Evolutionary conservation across 2,888 invertebrate species (phyloP).

Genomic region (Apoda limacodes): DNA sequence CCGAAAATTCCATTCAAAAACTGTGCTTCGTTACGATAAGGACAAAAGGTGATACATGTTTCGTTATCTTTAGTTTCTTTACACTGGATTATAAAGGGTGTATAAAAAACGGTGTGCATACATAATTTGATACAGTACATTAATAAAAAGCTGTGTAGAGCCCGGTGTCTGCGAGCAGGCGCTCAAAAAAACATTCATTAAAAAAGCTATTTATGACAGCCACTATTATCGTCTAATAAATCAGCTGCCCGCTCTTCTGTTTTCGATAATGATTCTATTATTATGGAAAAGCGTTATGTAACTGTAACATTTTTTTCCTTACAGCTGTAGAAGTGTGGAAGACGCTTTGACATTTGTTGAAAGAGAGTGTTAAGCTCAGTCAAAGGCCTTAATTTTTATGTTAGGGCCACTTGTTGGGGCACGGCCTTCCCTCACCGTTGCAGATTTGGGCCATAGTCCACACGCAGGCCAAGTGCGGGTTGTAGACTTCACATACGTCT

Average conservation of each 20-base stretch:
- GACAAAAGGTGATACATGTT: slow-evolving; percentile 40
- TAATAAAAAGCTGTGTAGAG: slow-evolving; percentile 41
- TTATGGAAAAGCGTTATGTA: slow-evolving; percentile 70
- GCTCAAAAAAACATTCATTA: slow-evolving; percentile 53
- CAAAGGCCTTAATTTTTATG: too few species aligned
- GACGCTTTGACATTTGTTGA: too few species aligned
- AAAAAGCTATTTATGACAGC: slow-evolving; percentile 69
- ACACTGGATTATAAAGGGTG: slow-evolving; percentile 13
- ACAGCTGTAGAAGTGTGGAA: slow-evolving; percentile 30
- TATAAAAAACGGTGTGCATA: slow-evolving; percentile 41
- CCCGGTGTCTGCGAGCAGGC: slow-evolving; percentile 40
- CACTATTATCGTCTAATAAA: slow-evolving; percentile 68
- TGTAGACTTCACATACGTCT: too few species aligned
- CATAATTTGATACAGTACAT: slow-evolving; percentile 44
- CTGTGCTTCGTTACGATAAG: too few species aligned
- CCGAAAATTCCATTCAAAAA: too few species aligned
- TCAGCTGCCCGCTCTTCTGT: slow-evolving; percentile 71
- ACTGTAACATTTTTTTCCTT: slow-evolving; percentile 61
- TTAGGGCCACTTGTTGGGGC: too few species aligned
- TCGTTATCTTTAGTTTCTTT: too few species aligned
- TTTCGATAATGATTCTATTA: slow-evolving; percentile 71
- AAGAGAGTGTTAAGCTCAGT: too few species aligned
- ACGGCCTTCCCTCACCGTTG: too few species aligned
- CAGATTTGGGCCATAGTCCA: too few species aligned
- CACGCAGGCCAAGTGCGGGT: too few species aligned